Base-by-base conservation (phyloP, 1,140 invertebrate genomes). In the Brachionus koreanus region DNA sequence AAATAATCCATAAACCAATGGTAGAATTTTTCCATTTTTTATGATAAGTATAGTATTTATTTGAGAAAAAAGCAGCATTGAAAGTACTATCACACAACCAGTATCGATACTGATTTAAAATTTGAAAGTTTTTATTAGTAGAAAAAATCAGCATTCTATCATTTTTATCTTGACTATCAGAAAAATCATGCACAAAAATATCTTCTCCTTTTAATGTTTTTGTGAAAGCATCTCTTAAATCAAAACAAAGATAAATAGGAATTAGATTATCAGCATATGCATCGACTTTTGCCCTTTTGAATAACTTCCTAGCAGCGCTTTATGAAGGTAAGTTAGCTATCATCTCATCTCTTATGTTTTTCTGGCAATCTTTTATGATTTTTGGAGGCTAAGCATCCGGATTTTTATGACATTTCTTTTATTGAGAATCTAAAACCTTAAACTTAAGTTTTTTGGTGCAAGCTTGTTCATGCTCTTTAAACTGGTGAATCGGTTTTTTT, bases 51-150 rank as follows among this genome's bases (percentile, higher is more conserved):
- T 35, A 2, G 63, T 67, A 37, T 33, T 33, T 35, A 67, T 5
- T 67, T 67, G 63, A 13, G 10, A 35, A 16, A 67, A 67, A 35
- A 67, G 63, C 25, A 67, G 10, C 33, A 37, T 35, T 12, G 16
- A 67, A 67, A 12, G 63, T 67, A 33, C 63, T 29, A 67, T 67
- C 63, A 67, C 63, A 67, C 4, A 67, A 16, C 63, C 63, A 67
- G n/a, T 67, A 2, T 12, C 63, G 63, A 67, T 67, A 67, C 12
- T 9, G 3, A 67, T 33, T 37, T 4, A 67, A 10, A 35, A 67
- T 6, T 67, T 67, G 63, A 12, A 67, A 67, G 35, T 35, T 67
- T 37, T 67, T 67, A 35, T 35, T 4, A 13, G 63, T 67, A 35
- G 63, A 7, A 67, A 67, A 67, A 35, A 67, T 67, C 12, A 67